Evolutionary conservation across 2,113 vertebrate species (phyloP).

Genomic region (Camelus bactrianus): DNA sequence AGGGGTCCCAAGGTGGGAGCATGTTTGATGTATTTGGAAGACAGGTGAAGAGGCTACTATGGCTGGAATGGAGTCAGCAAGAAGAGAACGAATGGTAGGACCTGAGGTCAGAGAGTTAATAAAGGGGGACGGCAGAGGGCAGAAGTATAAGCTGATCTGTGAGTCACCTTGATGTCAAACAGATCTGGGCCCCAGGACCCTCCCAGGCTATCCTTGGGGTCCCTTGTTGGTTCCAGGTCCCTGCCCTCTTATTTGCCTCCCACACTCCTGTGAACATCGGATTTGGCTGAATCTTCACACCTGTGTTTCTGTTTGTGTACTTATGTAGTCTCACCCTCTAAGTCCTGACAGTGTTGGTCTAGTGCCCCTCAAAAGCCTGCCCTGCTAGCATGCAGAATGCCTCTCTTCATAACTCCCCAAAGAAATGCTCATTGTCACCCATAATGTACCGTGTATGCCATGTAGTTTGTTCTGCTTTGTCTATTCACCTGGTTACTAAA

Average conservation of each 20-base stretch:
- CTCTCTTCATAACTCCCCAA: background rate
- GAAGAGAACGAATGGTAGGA: too few species aligned
- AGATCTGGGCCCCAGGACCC: background rate
- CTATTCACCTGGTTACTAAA: background rate
- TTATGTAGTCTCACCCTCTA: rapidly evolving
- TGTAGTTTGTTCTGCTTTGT: background rate
- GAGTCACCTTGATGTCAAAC: background rate
- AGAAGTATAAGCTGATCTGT: background rate
- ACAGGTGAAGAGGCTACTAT: background rate
- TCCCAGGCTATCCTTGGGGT: background rate
- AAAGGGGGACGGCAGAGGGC: background rate
- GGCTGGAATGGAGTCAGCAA: background rate
- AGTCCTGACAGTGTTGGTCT: background rate
- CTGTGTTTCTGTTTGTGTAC: background rate
- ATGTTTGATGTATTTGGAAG: background rate
- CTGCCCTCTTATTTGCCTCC: background rate
- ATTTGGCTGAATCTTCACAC: background rate
- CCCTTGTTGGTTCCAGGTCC: background rate
- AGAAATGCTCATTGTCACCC: background rate
- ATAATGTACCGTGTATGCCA: too few species aligned
- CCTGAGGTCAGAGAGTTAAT: background rate
- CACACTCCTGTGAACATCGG: background rate
- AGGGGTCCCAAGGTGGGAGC: background rate
- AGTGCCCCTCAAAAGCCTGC: background rate
- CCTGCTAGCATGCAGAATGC: background rate